Percentiles rank a stretch among this genome's conserved stretches.
Conservation (phyloP, 1,140 invertebrate genomes). For the Samia ricini region DNA sequence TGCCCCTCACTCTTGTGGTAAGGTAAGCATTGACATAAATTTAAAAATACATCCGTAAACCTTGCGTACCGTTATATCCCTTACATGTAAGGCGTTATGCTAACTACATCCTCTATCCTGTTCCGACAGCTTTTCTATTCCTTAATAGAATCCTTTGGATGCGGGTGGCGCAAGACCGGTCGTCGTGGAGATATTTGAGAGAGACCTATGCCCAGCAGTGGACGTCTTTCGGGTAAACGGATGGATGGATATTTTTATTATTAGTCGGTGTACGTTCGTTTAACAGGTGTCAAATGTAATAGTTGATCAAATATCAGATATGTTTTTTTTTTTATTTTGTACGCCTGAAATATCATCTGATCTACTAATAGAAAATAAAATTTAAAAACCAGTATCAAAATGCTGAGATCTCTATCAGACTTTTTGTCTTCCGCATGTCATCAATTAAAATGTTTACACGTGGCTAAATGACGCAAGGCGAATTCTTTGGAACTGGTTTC, state of each 20-base stretch:
- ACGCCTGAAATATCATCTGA: conserved; percentile 16
- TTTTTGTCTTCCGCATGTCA: conserved; percentile 74
- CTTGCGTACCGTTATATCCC: no score
- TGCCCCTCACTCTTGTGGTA: no score
- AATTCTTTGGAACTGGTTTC: conserved; percentile 60
- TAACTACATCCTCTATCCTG: no score
- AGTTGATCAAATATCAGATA: not conserved
- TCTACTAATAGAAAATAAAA: conserved; percentile 25
- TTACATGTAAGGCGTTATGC: no score
- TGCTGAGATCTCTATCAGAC: conserved; percentile 47
- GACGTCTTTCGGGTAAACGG: no score
- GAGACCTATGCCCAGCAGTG: no score
- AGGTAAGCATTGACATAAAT: no score
- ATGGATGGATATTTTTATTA: not conserved
- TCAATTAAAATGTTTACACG: conserved; percentile 74
- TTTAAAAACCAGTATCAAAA: conserved; percentile 35
- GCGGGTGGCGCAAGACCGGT: no score
- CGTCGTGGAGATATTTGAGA: no score
- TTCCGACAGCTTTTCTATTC: no score
- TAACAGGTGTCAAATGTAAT: not conserved
- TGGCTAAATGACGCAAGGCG: conserved; percentile 60
- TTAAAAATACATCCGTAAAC: no score
- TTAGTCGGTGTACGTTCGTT: not conserved
- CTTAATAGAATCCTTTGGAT: no score
- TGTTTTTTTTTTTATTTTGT: not conserved